Evolutionary conservation across 2,888 invertebrate genomes (phyloP).

Genomic region (Hipparchia semele): DNA sequence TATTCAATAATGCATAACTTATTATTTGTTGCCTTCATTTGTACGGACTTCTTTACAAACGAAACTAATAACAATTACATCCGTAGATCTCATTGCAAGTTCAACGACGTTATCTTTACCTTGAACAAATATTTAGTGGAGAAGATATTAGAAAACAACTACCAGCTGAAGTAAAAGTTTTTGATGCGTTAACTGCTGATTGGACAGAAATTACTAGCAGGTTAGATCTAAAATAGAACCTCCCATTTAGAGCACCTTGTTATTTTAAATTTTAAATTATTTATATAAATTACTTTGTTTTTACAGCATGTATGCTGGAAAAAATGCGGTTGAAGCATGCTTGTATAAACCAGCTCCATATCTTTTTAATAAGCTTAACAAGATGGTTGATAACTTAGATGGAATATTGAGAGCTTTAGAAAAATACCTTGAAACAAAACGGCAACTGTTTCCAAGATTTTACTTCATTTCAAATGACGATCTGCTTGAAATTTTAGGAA

Average conservation of each 20-base stretch:
- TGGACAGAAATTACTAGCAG: conserved; percentile 87
- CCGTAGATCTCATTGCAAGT: conserved; percentile 86
- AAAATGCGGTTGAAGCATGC: conserved; percentile 85
- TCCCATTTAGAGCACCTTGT: neutral
- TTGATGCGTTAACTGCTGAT: conserved; percentile 87
- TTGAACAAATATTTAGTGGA: conserved; percentile 94
- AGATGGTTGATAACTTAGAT: conserved; percentile 90
- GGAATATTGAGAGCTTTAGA: conserved; percentile 92
- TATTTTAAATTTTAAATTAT: neutral
- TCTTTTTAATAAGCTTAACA: conserved; percentile 86
- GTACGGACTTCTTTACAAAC: neutral
- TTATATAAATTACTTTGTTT: conserved; percentile 1
- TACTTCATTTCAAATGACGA: conserved; percentile 87
- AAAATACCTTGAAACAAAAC: conserved; percentile 93
- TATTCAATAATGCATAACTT: neutral
- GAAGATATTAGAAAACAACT: conserved; percentile 94
- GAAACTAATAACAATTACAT: neutral
- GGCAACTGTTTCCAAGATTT: conserved; percentile 92
- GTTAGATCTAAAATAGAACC: conserved; percentile 48
- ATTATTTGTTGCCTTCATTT: neutral
- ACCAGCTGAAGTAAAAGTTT: conserved; percentile 89
- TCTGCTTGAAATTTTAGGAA: conserved; percentile 92
- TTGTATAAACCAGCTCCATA: conserved; percentile 84
- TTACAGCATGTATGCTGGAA: conserved; percentile 75
- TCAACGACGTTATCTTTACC: conserved; percentile 93